A percentile compares a stretch with the other conserved stretches of the same genome.
These are phyloP conservation scores for Neosilurus mollespiculum DNA, from an alignment of 2,797 vertebrate species.

Conservation along the genomic window DNA sequence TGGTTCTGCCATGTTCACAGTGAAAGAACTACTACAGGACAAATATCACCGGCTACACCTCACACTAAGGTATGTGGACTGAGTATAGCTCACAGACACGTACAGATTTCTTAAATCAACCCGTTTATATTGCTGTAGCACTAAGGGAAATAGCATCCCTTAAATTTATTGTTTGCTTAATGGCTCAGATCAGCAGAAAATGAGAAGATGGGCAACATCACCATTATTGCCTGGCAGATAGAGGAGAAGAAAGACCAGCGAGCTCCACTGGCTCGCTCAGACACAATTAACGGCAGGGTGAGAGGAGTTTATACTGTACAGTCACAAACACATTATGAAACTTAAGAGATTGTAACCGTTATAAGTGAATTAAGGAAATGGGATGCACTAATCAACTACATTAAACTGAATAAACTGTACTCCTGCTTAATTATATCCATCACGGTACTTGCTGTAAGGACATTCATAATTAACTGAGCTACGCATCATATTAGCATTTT, in stretches of 20 bases:
- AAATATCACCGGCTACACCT: constrained; percentile 91
- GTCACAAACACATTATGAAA: neutral
- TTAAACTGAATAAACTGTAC: neutral
- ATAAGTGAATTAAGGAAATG: neutral
- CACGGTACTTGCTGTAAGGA: neutral
- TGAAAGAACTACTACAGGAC: constrained; percentile 94
- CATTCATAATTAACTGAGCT: neutral
- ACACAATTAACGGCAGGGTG: constrained; percentile 92
- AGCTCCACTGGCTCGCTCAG: constrained; percentile 82
- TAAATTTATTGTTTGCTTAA: constrained; percentile 12
- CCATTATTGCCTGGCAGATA: constrained; percentile 96
- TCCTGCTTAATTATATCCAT: neutral
- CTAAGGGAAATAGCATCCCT: neutral
- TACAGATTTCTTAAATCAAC: neutral
- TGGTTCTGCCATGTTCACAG: constrained; percentile 88
- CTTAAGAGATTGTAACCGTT: neutral
- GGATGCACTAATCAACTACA: neutral
- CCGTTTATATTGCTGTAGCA: neutral
- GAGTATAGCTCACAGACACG: neutral
- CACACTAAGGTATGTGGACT: constrained; percentile 81
- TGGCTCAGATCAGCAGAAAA: constrained; percentile 89
- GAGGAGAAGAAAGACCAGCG: constrained; percentile 91
- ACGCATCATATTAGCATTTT: neutral
- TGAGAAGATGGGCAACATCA: constrained; percentile 91
- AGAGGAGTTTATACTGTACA: constrained; percentile 47